Evolutionary conservation across 2,113 vertebrate species (phyloP), one percentile per base, ranked within the genome.

Genomic region (Acrocephalus kingi): DNA sequence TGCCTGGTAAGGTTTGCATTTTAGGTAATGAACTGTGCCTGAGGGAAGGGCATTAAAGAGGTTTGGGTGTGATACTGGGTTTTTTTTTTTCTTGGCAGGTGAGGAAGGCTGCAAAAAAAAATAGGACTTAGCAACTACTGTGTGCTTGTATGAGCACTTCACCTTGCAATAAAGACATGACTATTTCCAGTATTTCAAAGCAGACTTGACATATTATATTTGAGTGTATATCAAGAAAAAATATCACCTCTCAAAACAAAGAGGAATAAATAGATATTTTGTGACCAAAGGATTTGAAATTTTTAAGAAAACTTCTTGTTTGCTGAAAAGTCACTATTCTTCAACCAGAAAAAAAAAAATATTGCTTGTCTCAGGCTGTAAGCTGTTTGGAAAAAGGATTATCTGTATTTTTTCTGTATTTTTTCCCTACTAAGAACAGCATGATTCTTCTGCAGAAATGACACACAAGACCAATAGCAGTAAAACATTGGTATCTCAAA

Each of bases 21-120:
- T 93, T 76, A 91, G 69, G 64, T 78, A 61, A 78, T 75, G 78
- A 93, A n/a, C 45, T 61, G 7, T 84, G 89, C 91, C 89, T 52
- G 52, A 84, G 49, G 45, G 37, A 94, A 78, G 45, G 23, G 30
- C 86, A n/a, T 31, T 83, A 31, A 72, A 90, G 79, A 69, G 54
- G 59, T 37, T 55, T 81, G 80, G 76, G 61, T 3, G 28, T 59
- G 64, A 64, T 68, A 52, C 18, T 9, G 37, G 46, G 27, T 1
- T 88, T 62, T 46, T 39, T 39, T 62, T 92, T 59, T 18, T 11
- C 19, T 30, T 31, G 27, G 24, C 61, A 82, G n/a, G 43, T 61
- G 66, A 87, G 49, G 61, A 46, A 94, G n/a, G 49, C 84, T 78
- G 86, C 46, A 83, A 92, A 23, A 90, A 86, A 93, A 94, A 52